Conservation (phyloP, 2,888 invertebrate species). For the Ceraclea dissimilis region DNA sequence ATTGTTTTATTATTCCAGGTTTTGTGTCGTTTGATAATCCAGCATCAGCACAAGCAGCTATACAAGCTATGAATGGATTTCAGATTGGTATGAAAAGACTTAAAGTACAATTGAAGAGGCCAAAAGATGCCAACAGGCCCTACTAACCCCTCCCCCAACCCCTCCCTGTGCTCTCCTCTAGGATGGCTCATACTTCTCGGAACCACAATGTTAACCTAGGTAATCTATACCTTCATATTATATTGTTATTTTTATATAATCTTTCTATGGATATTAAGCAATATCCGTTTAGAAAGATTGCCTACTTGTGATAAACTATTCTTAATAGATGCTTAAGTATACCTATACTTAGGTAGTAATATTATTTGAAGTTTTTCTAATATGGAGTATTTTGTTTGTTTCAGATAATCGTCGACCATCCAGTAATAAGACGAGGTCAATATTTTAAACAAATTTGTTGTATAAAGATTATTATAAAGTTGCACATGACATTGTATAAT, state of each 20-base stretch:
- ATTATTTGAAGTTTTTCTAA: no score
- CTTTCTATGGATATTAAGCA: no score
- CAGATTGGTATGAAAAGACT: slow-evolving; percentile 99
- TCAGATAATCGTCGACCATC: slow-evolving; percentile 25
- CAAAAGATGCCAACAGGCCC: slow-evolving; percentile 96
- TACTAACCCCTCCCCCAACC: slow-evolving; percentile 76
- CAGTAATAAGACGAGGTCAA: slow-evolving; percentile 25
- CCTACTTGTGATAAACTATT: no score
- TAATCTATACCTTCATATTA: no score
- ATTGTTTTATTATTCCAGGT: slow-evolving; percentile 50
- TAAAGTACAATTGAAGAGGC: slow-evolving; percentile 98
- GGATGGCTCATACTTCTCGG: slow-evolving; percentile 27
- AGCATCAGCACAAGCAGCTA: slow-evolving; percentile 94
- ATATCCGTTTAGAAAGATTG: no score
- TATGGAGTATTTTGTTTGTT: slow-evolving; percentile 14
- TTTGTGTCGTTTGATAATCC: slow-evolving; percentile 99
- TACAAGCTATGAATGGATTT: slow-evolving; percentile 99
- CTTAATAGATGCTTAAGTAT: not conserved
- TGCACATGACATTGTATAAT: slow-evolving; percentile 6
- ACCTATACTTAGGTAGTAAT: not conserved
- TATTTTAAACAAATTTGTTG: slow-evolving; percentile 24
- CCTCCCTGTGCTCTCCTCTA: slow-evolving; percentile 51
- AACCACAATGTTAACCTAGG: slow-evolving; percentile 20
- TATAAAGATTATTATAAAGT: slow-evolving; percentile 22
- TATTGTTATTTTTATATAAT: no score